Base-by-base conservation (phyloP, 2,888 invertebrate genomes). In the Synergus japonicus region DNA sequence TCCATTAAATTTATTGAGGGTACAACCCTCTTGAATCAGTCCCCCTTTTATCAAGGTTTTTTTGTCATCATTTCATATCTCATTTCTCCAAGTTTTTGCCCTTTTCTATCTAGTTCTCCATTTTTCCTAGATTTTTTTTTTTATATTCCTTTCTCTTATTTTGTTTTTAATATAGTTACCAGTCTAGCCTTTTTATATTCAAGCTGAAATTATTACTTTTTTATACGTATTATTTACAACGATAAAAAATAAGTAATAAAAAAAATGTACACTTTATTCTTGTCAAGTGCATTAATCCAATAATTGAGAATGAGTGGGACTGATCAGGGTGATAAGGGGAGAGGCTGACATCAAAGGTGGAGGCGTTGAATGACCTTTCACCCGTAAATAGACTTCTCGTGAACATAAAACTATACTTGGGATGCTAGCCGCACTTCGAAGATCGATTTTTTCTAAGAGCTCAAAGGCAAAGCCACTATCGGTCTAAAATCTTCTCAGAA, bases 311-410 rank as follows among this genome's bases (percentile, higher is more conserved):
- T 66, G 18, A 66, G 66, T 43, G 41, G 65, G 44, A 66, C 44
- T 66, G 66, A 66, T 66, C 43, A 66, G 37, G 37, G 7, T 5
- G 37, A 64, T 64, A 64, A 43, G 44, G 66, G 10, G 18, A 66
- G 66, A 66, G 12, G 44, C 66, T 44, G 66, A 43, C 12, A 66
- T 66, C 66, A 44, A 66, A 66, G 12, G 66, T 44, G 18, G 44
- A 65, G 18, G 66, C 66, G 66, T 66, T 66, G 66, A 66, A 66
- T 66, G 66, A 66, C 66, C 66, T 66, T 66, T 66, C 44, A 66
- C 43, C 66, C 66, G 18, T 18, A 66, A 66, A 66, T 66, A 66
- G 44, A n/a, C 12, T 66, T 66, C 43, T 43, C 44, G n/a, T 63
- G n/a, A 63, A 22, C 60, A 15, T 66, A 66, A 12, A 65, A 18